These are phyloP conservation scores for Cirrhinus molitorella DNA, from an alignment of 2,797 vertebrate species.

Conservation along the genomic window DNA sequence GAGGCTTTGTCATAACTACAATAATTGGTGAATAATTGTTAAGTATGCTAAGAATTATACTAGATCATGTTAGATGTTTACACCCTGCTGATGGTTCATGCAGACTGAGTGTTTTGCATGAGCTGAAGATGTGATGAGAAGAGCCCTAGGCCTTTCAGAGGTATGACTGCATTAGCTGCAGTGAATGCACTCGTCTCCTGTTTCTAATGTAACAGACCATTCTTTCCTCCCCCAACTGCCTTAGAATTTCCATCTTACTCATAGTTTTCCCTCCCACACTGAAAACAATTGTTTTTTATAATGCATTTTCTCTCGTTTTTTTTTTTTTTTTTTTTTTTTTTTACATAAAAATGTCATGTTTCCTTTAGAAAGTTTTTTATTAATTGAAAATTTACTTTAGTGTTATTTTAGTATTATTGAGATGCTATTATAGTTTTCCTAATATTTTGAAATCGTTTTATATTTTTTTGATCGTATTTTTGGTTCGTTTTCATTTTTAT, in stretches of 20 bases:
- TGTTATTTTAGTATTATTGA: background rate
- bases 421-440: background rate
- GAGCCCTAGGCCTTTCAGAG: background rate
- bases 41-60: background rate
- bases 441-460: background rate
- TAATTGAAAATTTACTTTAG: background rate
- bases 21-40: background rate
- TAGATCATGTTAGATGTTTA: background rate
- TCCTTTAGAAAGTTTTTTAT: background rate
- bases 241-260: background rate
- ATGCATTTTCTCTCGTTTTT: background rate
- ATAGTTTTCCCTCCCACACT: background rate
- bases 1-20: background rate
- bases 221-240: background rate
- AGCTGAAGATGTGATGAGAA: background rate
- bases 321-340: background rate
- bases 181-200: conserved; percentile 6
- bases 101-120: background rate
- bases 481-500: background rate
- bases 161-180: conserved; percentile 13
- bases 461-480: background rate
- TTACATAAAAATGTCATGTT: background rate
- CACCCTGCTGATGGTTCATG: background rate
- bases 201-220: background rate
- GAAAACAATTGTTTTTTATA: conserved; percentile 10